Evolutionary conservation across 2,113 vertebrate species (phyloP).

Genomic region (Tachycineta bicolor): DNA sequence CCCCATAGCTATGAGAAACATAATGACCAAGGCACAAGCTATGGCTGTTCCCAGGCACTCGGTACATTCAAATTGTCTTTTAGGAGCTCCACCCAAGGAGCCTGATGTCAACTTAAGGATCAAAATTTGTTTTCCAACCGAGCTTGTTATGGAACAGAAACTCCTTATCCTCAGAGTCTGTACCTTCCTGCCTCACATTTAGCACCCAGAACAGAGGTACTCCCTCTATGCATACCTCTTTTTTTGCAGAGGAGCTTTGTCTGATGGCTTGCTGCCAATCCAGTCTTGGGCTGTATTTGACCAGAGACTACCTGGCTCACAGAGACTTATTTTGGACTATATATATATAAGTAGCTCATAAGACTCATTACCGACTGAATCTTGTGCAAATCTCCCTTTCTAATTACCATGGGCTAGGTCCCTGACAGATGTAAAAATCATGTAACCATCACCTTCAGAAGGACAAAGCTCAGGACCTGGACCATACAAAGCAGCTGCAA

Average conservation of each 20-base stretch:
- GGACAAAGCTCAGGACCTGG: background rate
- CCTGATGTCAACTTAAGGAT: background rate
- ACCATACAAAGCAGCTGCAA: background rate
- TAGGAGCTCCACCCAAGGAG: background rate
- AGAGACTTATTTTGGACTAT: background rate
- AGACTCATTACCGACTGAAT: background rate
- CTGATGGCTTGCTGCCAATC: background rate
- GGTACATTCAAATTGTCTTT: background rate
- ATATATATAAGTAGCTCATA: background rate
- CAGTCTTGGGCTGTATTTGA: background rate
- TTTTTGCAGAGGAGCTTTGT: background rate
- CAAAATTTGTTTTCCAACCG: background rate
- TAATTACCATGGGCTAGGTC: background rate
- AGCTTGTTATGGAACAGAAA: background rate
- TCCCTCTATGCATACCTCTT: background rate
- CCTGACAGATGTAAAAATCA: background rate
- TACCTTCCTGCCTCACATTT: background rate
- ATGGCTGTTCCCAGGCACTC: background rate
- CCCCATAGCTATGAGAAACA: slow-evolving; percentile 15
- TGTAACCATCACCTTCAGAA: background rate
- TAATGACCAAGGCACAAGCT: background rate
- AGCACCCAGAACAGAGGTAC: background rate
- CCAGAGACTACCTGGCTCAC: background rate
- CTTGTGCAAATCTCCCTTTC: background rate
- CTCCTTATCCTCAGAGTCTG: background rate